Base-by-base conservation (phyloP, 2,113 vertebrate genomes). In the Diadophis punctatus region DNA sequence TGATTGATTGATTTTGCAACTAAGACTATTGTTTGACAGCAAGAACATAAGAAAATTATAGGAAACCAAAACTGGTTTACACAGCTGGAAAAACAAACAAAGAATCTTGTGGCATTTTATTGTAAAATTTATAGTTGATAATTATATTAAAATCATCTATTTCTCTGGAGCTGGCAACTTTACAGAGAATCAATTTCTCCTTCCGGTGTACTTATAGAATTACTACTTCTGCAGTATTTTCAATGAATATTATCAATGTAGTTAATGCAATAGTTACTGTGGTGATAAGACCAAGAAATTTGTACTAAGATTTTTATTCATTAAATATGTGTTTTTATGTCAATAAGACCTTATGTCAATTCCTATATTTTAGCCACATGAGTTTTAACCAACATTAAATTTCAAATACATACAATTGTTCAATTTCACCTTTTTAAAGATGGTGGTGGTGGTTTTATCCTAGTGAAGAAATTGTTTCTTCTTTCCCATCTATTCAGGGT, bases 381-480 rank as follows among this genome's bases (percentile, higher is more conserved):
- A 34, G n/a, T 23, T 25, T 68, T 14, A 20, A 89, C 55, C 27
- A 90, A 94, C 90, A 48, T 55, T 68, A 39, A 74, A 95, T 94
- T 94, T 89, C 86, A 91, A 92, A 85, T 68, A 94, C 68, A 74
- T 20, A 74, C 16, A 14, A 34, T 74, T 58, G 14, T 74, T 74
- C 63, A 74, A 74, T 74, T 74, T 74, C 2, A 52, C 91, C 27
- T 10, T 92, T 91, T 14, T 23, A 7, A 34, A n/a, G 18, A 30
- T 18, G 3, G 23, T 1, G 14, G 39, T 92, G 90, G 55, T 93
- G 52, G 3, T 9, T 85, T 92, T 91, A 10, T 93, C 52, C 86
- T 49, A 88, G 16, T 58, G 52, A 91, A 93, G 90, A 93, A 93
- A 94, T 87, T 43, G 89, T 93, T 94, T 95, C 95, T 95, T 92